A percentile compares a stretch with the other conserved stretches of the same genome.
Conservation (phyloP, 1,140 invertebrate species). For the Homarus americanus region DNA sequence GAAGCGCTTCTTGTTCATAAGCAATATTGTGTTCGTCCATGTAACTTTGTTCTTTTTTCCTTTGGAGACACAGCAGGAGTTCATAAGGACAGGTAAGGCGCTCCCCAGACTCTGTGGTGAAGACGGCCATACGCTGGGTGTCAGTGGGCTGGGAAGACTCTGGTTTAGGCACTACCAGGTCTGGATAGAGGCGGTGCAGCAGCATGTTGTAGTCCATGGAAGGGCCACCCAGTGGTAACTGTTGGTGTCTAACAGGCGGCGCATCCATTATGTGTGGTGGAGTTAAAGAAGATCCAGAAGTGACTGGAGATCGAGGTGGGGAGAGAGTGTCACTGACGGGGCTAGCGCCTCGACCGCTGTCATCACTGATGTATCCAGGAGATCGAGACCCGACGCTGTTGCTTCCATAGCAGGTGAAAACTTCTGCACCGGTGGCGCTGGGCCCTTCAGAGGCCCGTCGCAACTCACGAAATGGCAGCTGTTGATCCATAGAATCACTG, state of each 20-base stretch:
- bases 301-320: slow-evolving; percentile 65
- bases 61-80: slow-evolving; percentile 53
- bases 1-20: slow-evolving; percentile 45
- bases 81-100: slow-evolving; percentile 67
- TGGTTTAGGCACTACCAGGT: slow-evolving; percentile 6
- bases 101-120: slow-evolving; percentile 72
- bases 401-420: slow-evolving; percentile 21
- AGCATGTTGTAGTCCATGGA: slow-evolving; percentile 51
- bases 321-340: slow-evolving; percentile 71
- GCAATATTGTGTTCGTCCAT: slow-evolving; percentile 9
- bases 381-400: slow-evolving; percentile 52
- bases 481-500: slow-evolving; percentile 37
- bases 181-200: slow-evolving; percentile 48
- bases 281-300: slow-evolving; percentile 63
- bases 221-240: background rate
- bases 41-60: slow-evolving; percentile 24
- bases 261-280: slow-evolving; percentile 52
- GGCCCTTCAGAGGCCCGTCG: slow-evolving; percentile 30
- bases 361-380: slow-evolving; percentile 73
- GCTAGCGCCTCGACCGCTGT: slow-evolving; percentile 73
- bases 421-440: slow-evolving; percentile 17
- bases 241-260: slow-evolving; percentile 7
- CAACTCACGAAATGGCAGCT: slow-evolving; percentile 58
- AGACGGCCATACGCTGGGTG: slow-evolving; percentile 49
- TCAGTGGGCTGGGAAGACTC: slow-evolving; percentile 9